Base-by-base conservation (phyloP, 1,140 invertebrate genomes). In the Asobara japonica region DNA sequence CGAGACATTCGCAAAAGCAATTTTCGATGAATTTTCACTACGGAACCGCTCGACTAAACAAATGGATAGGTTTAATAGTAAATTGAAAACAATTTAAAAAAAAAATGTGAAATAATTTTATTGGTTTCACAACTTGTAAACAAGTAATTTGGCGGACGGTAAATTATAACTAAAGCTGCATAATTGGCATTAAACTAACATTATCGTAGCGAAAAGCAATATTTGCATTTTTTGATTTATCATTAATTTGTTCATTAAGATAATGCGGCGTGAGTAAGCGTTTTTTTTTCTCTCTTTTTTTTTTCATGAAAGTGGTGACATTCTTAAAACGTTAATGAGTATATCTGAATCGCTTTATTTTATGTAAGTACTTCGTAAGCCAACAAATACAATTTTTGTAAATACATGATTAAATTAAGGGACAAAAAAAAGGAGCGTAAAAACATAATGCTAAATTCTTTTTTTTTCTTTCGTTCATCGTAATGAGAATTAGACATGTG, bases 401-500 rank as follows among this genome's bases (percentile, higher is more conserved):
- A 45, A 45, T 45, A 45, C 13, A 45, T 18, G 41, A 45, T 16
- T 3, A 45, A 45, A 45, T 45, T 45, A 6, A 16, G 7, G n/a
- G n/a, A 45, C n/a, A 45, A 11, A 45, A 45, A 5, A 18, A 6
- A 45, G n/a, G n/a, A n/a, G n/a, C n/a, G n/a, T n/a, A 27, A 3
- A 60, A 60, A 60, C 6, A 60, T 2, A 20, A 60, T 20, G 5
- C 2, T 38, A 8, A 38, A 51, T 16, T 27, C 27, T 27, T 27
- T 10, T 20, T 27, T 60, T 27, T 2, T 60, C 8, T 60, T 60
- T 25, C 10, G 22, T 62, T 31, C 2, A 31, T 7, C 31, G 4
- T n/a, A 62, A 31, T n/a, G n/a, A 29, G 13, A 62, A 33, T 33
- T 33, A 6, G 29, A 13, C 48, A 64, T 76, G 77, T 41, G 77